Evolutionary conservation across 2,113 vertebrate genomes (phyloP).

Genomic region (Brachirus orientalis): DNA sequence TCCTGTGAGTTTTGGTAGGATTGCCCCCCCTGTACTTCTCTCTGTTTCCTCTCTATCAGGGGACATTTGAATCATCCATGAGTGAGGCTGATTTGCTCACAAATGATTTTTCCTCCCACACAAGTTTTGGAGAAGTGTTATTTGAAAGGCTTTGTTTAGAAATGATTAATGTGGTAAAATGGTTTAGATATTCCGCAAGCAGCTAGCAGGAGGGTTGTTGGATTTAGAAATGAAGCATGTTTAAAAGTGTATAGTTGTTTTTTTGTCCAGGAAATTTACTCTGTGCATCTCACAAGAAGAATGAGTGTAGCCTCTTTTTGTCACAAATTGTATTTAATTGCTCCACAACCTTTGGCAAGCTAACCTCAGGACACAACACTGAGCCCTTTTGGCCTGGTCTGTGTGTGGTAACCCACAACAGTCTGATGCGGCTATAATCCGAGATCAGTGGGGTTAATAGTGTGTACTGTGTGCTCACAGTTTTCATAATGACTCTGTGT

Average conservation of each 20-base stretch:
- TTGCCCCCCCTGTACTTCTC: not conserved
- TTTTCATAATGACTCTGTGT: slow-evolving; percentile 15
- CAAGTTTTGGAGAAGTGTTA: slow-evolving; percentile 16
- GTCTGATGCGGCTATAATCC: slow-evolving; percentile 43
- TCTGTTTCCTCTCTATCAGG: not conserved
- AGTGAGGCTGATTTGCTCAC: slow-evolving; percentile 14
- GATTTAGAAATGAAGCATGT: not conserved
- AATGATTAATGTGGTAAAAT: slow-evolving; percentile 23
- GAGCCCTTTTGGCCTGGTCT: slow-evolving; percentile 15
- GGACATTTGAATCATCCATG: slow-evolving; percentile 43
- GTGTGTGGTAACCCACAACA: slow-evolving; percentile 32
- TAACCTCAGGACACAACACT: slow-evolving; percentile 32
- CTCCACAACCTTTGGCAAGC: slow-evolving; percentile 36
- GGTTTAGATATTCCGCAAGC: slow-evolving; percentile 14
- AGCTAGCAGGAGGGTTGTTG: not conserved
- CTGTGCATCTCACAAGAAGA: not conserved
- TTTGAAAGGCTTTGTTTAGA: slow-evolving; percentile 23
- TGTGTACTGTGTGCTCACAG: slow-evolving; percentile 57
- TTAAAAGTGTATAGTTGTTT: not conserved
- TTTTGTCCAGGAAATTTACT: no score
- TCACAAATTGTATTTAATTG: slow-evolving; percentile 42
- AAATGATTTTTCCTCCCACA: slow-evolving; percentile 24
- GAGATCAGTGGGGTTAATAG: slow-evolving; percentile 70
- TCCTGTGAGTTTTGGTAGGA: slow-evolving; percentile 6
- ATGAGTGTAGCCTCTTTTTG: slow-evolving; percentile 27